Conservation (phyloP, 2,113 vertebrate genomes). For the Polypterus senegalus region DNA sequence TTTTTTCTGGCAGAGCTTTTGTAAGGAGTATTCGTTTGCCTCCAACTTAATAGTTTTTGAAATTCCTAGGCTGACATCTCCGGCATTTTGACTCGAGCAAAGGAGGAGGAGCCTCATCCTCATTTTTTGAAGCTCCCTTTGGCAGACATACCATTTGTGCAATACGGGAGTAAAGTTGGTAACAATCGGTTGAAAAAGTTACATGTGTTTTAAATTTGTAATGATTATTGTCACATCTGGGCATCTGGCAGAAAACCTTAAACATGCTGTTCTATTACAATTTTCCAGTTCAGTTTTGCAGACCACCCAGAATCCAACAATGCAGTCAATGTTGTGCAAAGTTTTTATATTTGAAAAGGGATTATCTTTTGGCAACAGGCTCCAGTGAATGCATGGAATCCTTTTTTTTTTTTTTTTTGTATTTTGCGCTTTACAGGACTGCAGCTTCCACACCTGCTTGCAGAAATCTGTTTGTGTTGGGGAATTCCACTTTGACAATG, state of each 20-base stretch:
- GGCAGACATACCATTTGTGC: slow-evolving; percentile 42
- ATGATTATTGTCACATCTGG: slow-evolving; percentile 76
- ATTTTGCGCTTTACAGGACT: slow-evolving; percentile 43
- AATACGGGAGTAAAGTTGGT: slow-evolving; percentile 59
- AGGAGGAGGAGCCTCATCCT: too few species aligned
- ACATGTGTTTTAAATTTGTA: slow-evolving; percentile 67
- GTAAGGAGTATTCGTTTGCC: too few species aligned
- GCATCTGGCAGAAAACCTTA: slow-evolving; percentile 53
- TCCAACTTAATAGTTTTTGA: too few species aligned
- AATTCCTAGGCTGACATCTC: too few species aligned
- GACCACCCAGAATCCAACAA: slow-evolving; percentile 60
- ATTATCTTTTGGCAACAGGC: slow-evolving; percentile 50
- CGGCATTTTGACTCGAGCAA: too few species aligned
- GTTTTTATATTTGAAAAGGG: slow-evolving; percentile 47
- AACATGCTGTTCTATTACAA: slow-evolving; percentile 61
- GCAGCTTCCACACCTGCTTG: slow-evolving; percentile 48
- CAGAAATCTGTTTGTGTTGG: slow-evolving; percentile 26
- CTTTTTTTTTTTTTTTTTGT: slow-evolving; percentile 15
- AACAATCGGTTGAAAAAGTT: slow-evolving; percentile 54
- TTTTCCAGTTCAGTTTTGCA: slow-evolving; percentile 59
- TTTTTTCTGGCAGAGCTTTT: too few species aligned
- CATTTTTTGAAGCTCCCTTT: slow-evolving; percentile 1
- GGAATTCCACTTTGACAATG: slow-evolving; percentile 30
- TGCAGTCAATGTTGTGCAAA: slow-evolving; percentile 45
- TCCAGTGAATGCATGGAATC: slow-evolving; percentile 34